Conservation (phyloP, 2,113 vertebrate species). For the Grus americana region DNA sequence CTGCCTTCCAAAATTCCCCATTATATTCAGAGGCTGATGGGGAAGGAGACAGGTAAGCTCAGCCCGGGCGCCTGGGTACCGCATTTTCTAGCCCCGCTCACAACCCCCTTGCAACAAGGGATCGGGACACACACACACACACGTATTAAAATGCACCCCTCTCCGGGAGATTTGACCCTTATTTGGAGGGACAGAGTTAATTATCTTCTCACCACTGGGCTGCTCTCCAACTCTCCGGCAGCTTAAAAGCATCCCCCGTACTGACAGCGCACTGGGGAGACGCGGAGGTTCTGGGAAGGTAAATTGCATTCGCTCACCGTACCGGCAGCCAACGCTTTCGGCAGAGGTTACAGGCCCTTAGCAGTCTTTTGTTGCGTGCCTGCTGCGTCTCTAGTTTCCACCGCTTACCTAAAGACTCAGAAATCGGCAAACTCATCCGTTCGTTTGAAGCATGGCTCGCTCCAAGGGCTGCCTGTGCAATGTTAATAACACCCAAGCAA, state of each 20-base stretch:
- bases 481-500: not conserved
- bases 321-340: not conserved
- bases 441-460: rapidly evolving
- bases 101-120: not conserved
- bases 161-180: too few species aligned
- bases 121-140: not conserved
- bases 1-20: not conserved
- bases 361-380: not conserved
- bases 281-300: not conserved
- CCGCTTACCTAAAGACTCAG: not conserved
- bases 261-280: not conserved
- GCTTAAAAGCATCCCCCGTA: not conserved
- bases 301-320: not conserved
- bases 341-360: not conserved
- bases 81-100: not conserved
- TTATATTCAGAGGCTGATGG: not conserved
- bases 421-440: not conserved
- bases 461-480: not conserved
- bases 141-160: not conserved
- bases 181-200: not conserved
- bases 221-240: not conserved
- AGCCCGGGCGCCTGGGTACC: rapidly evolving
- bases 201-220: not conserved
- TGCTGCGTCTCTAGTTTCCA: not conserved
- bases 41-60: not conserved